Evolutionary conservation across 2,113 vertebrate species (phyloP), one percentile per base, ranked within the genome.

Genomic region (Colistium nudipinnis): DNA sequence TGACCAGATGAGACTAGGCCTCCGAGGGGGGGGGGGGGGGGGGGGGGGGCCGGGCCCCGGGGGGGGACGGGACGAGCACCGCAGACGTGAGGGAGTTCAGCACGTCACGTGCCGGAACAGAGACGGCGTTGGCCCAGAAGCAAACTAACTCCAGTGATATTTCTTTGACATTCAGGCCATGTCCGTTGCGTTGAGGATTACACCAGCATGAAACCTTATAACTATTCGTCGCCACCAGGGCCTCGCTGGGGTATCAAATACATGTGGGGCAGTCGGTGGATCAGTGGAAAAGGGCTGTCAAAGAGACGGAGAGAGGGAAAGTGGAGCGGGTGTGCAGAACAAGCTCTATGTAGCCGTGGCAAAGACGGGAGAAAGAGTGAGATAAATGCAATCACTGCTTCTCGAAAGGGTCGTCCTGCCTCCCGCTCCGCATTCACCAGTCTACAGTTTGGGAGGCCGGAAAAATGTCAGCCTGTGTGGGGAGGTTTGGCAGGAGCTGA

Each of bases 371-470:
- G 35, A 64, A 48, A 47, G n/a, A 78, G 59, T 45, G 56, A 72
- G 66, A 66, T 31, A 62, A 52, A 78, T 62, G 47, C 30, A 35
- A 54, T 74, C 63, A 60, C 59, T 73, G 49, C 70, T 64, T 70
- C 64, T 81, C 68, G 69, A 45, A 76, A 70, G 56, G 49, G 44
- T 80, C 78, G 47, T 73, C 31, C 72, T 74, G 48, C 47, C 71
- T 68, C 76, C 76, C 62, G 79, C 81, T 76, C 49, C 31, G 47
- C 56, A 31, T 51, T 65, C 51, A 20, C 62, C 60, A 64, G 57
- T 79, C 39, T 60, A 63, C 55, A 47, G 80, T 70, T 81, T 86
- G 81, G 84, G 86, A 75, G 85, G 76, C 38, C 12, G 67, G 76
- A 76, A 53, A 64, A 62, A 80, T 65, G 52, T n/a, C 64, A 56